Evolutionary conservation across 2,888 invertebrate species (phyloP).

Genomic region (Melolontha melolontha): DNA sequence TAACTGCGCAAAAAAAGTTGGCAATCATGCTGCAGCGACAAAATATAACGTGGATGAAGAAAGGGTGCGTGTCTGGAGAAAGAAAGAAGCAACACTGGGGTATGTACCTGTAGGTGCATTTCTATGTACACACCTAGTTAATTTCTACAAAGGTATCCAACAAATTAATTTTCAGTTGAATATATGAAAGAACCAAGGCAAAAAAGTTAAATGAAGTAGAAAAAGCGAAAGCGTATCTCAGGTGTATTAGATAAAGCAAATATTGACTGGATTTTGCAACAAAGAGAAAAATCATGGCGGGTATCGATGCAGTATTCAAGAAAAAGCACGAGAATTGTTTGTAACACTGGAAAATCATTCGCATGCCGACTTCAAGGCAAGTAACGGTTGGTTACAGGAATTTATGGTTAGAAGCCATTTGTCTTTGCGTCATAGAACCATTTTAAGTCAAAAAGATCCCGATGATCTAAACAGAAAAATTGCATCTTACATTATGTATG

Average conservation of each 20-base stretch:
- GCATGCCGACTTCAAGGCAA: background rate
- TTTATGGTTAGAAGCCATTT: constrained; percentile 5
- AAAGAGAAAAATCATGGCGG: constrained; percentile 10
- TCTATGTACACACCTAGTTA: constrained; percentile 8
- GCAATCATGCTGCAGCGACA: constrained; percentile 4
- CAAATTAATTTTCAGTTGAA: constrained; percentile 5
- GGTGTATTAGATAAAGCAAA: constrained; percentile 8
- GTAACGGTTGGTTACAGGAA: constrained; percentile 11
- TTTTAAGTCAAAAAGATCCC: background rate
- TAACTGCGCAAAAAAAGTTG: background rate
- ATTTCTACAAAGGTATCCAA: constrained; percentile 5
- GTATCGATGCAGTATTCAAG: constrained; percentile 8
- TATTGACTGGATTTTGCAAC: constrained; percentile 12
- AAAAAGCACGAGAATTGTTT: constrained; percentile 20
- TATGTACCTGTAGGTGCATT: background rate
- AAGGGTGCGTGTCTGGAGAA: constrained; percentile 1
- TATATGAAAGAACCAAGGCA: too few relatives aligned
- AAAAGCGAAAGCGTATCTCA: constrained; percentile 10
- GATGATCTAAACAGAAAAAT: too few relatives aligned
- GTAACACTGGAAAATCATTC: constrained; percentile 11
- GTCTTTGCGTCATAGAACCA: constrained; percentile 5
- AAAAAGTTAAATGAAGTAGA: constrained; percentile 1
- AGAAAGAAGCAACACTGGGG: background rate
- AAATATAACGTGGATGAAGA: constrained; percentile 12
- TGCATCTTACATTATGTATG: constrained; percentile 17